Base-by-base conservation (phyloP, 1,140 invertebrate genomes). In the Sinonovacula constricta region DNA sequence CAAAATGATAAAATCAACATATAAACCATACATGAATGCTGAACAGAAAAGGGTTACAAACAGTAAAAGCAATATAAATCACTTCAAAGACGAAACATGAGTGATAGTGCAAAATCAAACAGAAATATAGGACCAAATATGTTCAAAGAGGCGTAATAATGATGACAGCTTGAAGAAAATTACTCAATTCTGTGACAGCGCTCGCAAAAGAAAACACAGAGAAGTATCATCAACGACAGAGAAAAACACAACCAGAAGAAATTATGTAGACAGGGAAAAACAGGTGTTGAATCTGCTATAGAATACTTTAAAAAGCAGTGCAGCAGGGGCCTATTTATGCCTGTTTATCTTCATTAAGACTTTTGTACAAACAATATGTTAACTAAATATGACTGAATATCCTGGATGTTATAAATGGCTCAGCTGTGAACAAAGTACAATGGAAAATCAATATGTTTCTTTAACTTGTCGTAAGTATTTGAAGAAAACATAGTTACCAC, bases 291-390 rank as follows among this genome's bases (percentile, higher is more conserved):
- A 28, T 30, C 26, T 28, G 39, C 34, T 24, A 67, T 67, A 49
- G 34, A 67, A 67, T 34, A 67, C 18, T 67, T 49, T 49, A 51
- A 24, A 39, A 45, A 26, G 65, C 36, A 45, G 33, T 30, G 22
- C 22, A 1, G 39, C 36, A 67, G 45, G 65, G 65, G 22, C 65
- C 33, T 45, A 30, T 67, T 34, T 67, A 67, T 67, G 34, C 30
- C 22, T 67, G 65, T 51, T n/a, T 33, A 45, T 67, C 65, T 7
- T 67, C 34, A 49, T 30, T 67, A 49, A 39, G 39, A 24, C 33
- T 67, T 31, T 30, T 67, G 22, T 49, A 67, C 39, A 67, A 67
- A 49, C 34, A 67, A 30, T 67, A 34, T 24, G 65, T 67, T 26
- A 67, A 67, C 34, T 67, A 12, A 67, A 45, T 49, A 45, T 24